Base-by-base conservation (phyloP, 37 sponge, comb jelly and placozoan species). In the Eunapius fragilis region DNA sequence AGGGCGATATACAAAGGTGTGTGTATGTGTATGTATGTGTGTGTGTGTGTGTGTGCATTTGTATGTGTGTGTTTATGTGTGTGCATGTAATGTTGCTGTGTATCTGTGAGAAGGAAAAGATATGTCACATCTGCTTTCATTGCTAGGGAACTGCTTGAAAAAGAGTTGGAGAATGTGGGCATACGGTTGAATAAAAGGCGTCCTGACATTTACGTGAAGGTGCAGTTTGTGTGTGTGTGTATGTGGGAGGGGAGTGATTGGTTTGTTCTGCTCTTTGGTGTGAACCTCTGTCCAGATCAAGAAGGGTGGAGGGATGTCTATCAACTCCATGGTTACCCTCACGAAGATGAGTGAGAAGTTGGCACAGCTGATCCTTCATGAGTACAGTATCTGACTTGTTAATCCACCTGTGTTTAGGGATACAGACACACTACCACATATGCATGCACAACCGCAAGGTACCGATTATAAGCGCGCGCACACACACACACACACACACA, bases 181-280 rank as follows among this genome's bases (percentile, higher is more conserved):
- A 97, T 99, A 25, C 38, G 99, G 70, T 82, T 99, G 68, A 99
- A 99, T 82, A 96, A 92, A 84, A 84, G 83, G 80, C 86, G 89
- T 68, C 99, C 99, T 17, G 96, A 99, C 74, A 89, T 99, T 41
- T 99, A 99, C 72, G 97, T 99, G 86, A 99, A 99, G 91, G 95
- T 96, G 5, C 9, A 68, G 31, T 9, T 24, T 31, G 28, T 72
- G 73, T 33, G 11, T 72, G 25, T 71, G 41, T 30, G 67, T 84
- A n/a, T n/a, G n/a, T n/a, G n/a, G n/a, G n/a, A n/a, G n/a, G n/a
- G n/a, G n/a, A n/a, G n/a, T n/a, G n/a, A n/a, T n/a, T n/a, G n/a
- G n/a, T 41, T 41, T 25, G 12, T 82, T 23, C 28, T 49, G 68
- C 72, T n/a, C 48, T 19, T 80, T 13, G 19, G 25, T 50, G 38